phyloP scores from a whole-genome alignment of 2,888 invertebrate species.

The Leptodirus hochenwartii region DNA sequence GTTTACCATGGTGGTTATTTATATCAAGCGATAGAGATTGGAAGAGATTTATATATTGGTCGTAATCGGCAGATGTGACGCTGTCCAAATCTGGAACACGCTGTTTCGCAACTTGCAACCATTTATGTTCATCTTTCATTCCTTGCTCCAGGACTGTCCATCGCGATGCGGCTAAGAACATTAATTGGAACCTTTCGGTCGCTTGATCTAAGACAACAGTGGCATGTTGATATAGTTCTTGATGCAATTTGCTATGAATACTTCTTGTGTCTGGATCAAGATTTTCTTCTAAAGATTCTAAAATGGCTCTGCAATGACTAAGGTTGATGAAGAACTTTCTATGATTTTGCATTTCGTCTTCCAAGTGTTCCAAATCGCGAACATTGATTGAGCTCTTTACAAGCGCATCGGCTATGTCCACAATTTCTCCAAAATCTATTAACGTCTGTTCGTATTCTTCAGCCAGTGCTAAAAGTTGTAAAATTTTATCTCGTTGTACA shows the following conservation, averaged over 20 bases:
- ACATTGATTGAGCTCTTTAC: slow-evolving; percentile 62
- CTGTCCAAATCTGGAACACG: slow-evolving; percentile 63
- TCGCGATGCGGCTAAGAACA: slow-evolving; percentile 68
- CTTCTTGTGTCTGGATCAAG: slow-evolving; percentile 62
- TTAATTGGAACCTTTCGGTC: slow-evolving; percentile 60
- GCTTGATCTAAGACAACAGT: slow-evolving; percentile 62
- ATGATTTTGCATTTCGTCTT: slow-evolving; percentile 78
- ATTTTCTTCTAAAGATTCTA: slow-evolving; percentile 72
- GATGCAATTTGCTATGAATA: slow-evolving; percentile 53
- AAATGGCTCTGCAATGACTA: slow-evolving; percentile 69
- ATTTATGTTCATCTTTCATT: slow-evolving; percentile 65
- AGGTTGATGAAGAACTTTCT: slow-evolving; percentile 77
- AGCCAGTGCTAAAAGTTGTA: slow-evolving; percentile 55
- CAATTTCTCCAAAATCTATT: slow-evolving; percentile 71
- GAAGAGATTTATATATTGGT: slow-evolving; percentile 68
- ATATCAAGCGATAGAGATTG: slow-evolving; percentile 65
- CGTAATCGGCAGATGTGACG: slow-evolving; percentile 67
- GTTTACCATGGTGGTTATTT: slow-evolving; percentile 60
- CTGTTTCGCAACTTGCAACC: slow-evolving; percentile 71
- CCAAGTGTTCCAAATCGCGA: slow-evolving; percentile 57
- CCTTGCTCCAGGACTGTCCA: slow-evolving; percentile 69
- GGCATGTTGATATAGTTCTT: slow-evolving; percentile 58
- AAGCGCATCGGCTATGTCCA: slow-evolving; percentile 64
- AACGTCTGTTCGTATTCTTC: slow-evolving; percentile 81
- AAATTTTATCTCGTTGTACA: slow-evolving; percentile 53